Evolutionary conservation across 2,888 invertebrate species (phyloP).

Genomic region (Eristalis arbustorum): DNA sequence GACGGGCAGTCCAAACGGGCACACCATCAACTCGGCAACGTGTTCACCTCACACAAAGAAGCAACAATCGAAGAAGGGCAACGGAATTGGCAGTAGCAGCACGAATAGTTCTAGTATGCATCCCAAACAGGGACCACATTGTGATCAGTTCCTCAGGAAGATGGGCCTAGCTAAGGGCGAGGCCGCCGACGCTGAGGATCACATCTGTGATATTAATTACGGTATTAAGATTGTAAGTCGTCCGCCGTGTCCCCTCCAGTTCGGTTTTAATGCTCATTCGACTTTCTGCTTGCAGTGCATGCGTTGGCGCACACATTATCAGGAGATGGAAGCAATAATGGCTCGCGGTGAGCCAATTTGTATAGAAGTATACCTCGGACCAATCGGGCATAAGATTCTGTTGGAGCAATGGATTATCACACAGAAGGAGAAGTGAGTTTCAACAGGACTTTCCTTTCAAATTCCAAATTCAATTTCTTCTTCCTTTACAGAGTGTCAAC

Average conservation of each 20-base stretch:
- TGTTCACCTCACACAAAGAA: constrained; percentile 46
- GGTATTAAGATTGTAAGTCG: constrained; percentile 79
- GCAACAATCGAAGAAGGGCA: constrained; percentile 20
- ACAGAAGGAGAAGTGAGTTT: constrained; percentile 77
- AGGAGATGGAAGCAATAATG: constrained; percentile 78
- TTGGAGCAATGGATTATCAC: constrained; percentile 80
- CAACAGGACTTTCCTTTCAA: too few relatives aligned
- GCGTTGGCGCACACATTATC: constrained; percentile 80
- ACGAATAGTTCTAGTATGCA: constrained; percentile 66
- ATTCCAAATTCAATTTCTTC: neutral
- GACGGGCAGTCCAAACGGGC: constrained; percentile 28
- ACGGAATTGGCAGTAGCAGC: constrained; percentile 13
- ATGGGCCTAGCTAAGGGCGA: constrained; percentile 79
- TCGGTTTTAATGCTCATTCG: neutral
- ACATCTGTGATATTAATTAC: constrained; percentile 80
- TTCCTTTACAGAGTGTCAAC: constrained; percentile 81
- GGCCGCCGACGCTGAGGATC: constrained; percentile 78
- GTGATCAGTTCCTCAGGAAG: constrained; percentile 80
- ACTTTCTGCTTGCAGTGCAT: constrained; percentile 75
- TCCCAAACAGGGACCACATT: constrained; percentile 80
- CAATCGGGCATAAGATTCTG: constrained; percentile 78
- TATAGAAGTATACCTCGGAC: constrained; percentile 80
- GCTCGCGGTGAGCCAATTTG: constrained; percentile 78
- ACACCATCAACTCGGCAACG: constrained; percentile 38
- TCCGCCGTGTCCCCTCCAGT: neutral